Evolutionary conservation across 2,797 vertebrate species (phyloP).

Genomic region (Lacerta bilineata): DNA sequence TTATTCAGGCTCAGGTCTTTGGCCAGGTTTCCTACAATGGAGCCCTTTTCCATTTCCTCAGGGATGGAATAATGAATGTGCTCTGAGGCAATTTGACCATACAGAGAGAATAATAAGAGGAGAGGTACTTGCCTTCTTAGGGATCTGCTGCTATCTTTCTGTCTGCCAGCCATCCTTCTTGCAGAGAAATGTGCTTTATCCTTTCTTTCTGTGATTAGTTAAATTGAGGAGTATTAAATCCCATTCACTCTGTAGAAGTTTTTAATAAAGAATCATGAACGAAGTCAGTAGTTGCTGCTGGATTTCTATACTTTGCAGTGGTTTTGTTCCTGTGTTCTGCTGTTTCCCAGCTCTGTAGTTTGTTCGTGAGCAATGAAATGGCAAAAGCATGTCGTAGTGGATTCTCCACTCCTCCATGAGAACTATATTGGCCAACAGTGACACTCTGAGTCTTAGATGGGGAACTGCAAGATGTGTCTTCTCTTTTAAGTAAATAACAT

Average conservation of each 20-base stretch:
- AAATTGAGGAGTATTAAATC: background rate
- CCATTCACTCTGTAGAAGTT: background rate
- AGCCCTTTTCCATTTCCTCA: slow-evolving; percentile 76
- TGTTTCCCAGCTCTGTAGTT: slow-evolving; percentile 9
- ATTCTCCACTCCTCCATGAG: slow-evolving; percentile 20
- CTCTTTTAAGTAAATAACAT: background rate
- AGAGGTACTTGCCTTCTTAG: slow-evolving; percentile 51
- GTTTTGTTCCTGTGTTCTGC: background rate
- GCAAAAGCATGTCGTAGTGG: slow-evolving; percentile 25
- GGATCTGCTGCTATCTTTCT: slow-evolving; percentile 12
- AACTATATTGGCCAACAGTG: slow-evolving; percentile 30
- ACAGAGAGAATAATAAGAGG: slow-evolving; percentile 55
- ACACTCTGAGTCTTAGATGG: slow-evolving; percentile 29
- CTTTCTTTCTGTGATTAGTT: too few species aligned
- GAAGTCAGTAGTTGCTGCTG: background rate
- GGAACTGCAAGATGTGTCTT: slow-evolving; percentile 19
- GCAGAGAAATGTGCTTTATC: background rate
- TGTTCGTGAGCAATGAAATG: background rate
- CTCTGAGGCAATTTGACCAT: slow-evolving; percentile 38
- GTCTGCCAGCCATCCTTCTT: slow-evolving; percentile 45
- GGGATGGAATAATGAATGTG: slow-evolving; percentile 77
- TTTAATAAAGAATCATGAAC: background rate
- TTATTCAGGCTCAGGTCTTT: slow-evolving; percentile 44
- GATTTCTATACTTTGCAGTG: background rate
- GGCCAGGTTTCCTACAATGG: slow-evolving; percentile 53